Base-by-base conservation (phyloP, 2,888 invertebrate genomes). In the Tachina fera region DNA sequence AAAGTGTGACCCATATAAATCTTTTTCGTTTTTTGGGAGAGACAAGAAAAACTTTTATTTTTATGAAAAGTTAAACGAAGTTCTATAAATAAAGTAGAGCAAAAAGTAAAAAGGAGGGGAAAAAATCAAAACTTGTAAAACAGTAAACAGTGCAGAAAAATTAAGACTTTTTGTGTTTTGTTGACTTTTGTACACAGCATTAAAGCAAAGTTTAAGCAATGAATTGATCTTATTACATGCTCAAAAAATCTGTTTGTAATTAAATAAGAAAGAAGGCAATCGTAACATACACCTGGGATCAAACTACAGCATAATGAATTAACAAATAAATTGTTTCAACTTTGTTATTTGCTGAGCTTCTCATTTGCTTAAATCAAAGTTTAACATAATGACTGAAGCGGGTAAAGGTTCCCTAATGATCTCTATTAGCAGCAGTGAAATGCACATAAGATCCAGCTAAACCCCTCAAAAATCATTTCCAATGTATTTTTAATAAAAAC, bases 11-110 rank as follows among this genome's bases (percentile, higher is more conserved):
- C 68, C 56, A 72, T 22, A 81, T 41, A 58, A 19, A 31, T 31
- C 31, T 63, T 53, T 19, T 61, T 9, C 10, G 41, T 39, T 58
- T 60, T 60, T 56, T 9, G 41, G 68, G 14, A 77, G 61, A 77
- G 76, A 84, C 76, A 80, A 81, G 77, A 81, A 81, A 84, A 72
- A 31, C 31, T 31, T 31, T 31, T 31, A 4, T 31, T 31, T 56
- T 53, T 45, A 68, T 76, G 76, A 77, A 60, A 70, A 78, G 67
- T 70, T 74, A 47, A 78, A 78, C 61, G 53, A 61, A 63, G 31
- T 58, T 58, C 43, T 19, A 49, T 49, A 77, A 47, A 56, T 56
- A 67, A 65, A 51, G 19, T 19, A 47, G n/a, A 76, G 14, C 13
- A 6, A 77, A 56, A 56, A 60, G 1, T 63, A 65, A n/a, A 9